Evolutionary conservation across 1,140 invertebrate genomes (phyloP).

Genomic region (Scaptodrosophila lebanonensis): DNA sequence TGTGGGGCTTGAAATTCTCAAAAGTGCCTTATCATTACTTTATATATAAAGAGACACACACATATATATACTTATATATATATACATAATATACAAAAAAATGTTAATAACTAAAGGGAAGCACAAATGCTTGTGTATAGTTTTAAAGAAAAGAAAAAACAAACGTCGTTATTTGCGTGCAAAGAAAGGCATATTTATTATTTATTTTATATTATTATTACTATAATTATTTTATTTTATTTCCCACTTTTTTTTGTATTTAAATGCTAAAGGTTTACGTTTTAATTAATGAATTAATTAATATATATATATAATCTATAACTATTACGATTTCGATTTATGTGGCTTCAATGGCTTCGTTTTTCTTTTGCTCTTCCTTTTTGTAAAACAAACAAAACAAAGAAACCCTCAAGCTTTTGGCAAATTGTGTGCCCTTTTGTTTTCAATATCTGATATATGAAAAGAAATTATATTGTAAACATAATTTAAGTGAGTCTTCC

Average conservation of each 20-base stretch:
- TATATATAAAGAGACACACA: constrained; percentile 36
- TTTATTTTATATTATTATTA: constrained; percentile 64
- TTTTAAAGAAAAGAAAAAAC: constrained; percentile 3
- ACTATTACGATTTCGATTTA: constrained; percentile 25
- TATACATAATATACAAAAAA: constrained; percentile 15
- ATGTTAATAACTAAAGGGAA: constrained; percentile 30
- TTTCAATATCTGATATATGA: constrained; percentile 15
- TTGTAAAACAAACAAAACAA: constrained; percentile 44
- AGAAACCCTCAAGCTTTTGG: constrained; percentile 3
- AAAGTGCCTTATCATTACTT: constrained; percentile 68
- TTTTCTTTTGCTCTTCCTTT: constrained; percentile 48
- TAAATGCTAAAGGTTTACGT: constrained; percentile 33
- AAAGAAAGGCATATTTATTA: constrained; percentile 41
- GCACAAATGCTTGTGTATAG: constrained; percentile 18
- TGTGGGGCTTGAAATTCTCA: constrained; percentile 60
- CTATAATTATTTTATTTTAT: constrained; percentile 42
- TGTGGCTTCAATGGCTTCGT: constrained; percentile 39
- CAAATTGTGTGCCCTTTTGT: constrained; percentile 10
- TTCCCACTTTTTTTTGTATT: constrained; percentile 38
- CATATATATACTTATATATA: constrained; percentile 26
- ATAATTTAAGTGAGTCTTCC: too few relatives aligned
- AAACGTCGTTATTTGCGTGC: too few relatives aligned
- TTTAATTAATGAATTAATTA: constrained; percentile 30
- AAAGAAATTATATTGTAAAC: constrained; percentile 10
- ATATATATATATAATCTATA: constrained; percentile 4